Base-by-base conservation (phyloP, 2,888 invertebrate genomes). In the Phaedon cochleariae region DNA sequence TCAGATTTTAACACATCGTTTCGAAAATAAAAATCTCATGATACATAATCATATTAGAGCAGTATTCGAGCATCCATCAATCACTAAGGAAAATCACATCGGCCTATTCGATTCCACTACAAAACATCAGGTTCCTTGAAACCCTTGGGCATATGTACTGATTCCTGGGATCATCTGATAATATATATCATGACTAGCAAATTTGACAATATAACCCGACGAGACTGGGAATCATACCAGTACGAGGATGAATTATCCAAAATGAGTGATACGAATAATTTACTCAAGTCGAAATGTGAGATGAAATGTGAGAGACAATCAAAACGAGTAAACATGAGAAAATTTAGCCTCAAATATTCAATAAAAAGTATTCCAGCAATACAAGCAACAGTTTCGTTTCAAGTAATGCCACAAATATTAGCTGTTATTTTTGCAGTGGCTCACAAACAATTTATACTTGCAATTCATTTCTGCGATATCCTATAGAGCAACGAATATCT, bases 121-220 rank as follows among this genome's bases (percentile, higher is more conserved):
- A 10, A 37, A 58, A 12, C 59, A 62, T 58, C 59, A n/a, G 18
- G 34, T 12, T 51, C 66, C 15, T 48, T 67, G n/a, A 48, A 46
- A 48, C 17, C 54, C 6, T 45, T 67, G 9, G 64, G 59, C n/a
- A 34, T 61, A 53, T 34, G 12, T 2, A 31, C 31, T 2, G 61
- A 65, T 21, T 4, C 18, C 15, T 68, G 65, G 65, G 66, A 66
- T 29, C 41, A 37, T 61, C 59, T 49, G 41, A 15, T 1, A 29
- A 17, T 12, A 67, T 65, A 45, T 65, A 65, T 41, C n/a, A n/a
- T n/a, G n/a, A n/a, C n/a, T n/a, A n/a, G n/a, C n/a, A n/a, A n/a
- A n/a, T n/a, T n/a, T n/a, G 67, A 67, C 48, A 29, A 37, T 4
- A 21, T 15, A 3, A 61, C 67, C 7, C 22, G 45, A 12, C 18